Conservation (phyloP, 2,888 invertebrate species). For the Augiades crinisus region DNA sequence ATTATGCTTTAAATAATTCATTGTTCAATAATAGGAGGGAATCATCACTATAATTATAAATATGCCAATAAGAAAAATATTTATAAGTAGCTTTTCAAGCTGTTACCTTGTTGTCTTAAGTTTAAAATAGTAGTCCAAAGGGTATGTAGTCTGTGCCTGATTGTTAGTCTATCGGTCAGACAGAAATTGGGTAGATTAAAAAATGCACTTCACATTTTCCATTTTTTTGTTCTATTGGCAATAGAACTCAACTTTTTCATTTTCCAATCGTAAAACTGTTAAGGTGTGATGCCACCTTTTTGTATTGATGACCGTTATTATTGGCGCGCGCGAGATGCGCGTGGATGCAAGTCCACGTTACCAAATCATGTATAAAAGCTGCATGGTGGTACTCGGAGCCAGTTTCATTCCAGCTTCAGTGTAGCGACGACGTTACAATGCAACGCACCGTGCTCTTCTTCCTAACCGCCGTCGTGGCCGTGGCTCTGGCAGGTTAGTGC, state of each 20-base stretch:
- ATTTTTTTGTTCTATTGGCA: too few relatives aligned
- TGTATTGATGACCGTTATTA: slow-evolving; percentile 53
- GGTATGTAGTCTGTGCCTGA: too few relatives aligned
- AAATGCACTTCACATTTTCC: too few relatives aligned
- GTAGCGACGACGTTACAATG: slow-evolving; percentile 57
- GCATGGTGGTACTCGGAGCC: slow-evolving; percentile 47
- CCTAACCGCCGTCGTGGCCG: slow-evolving; percentile 58
- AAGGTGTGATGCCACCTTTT: slow-evolving; percentile 49
- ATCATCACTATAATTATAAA: too few relatives aligned
- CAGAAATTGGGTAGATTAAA: too few relatives aligned
- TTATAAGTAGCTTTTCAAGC: too few relatives aligned
- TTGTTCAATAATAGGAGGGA: too few relatives aligned
- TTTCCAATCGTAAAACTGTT: slow-evolving; percentile 3
- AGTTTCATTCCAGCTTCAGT: slow-evolving; percentile 57
- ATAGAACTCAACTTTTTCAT: background rate
- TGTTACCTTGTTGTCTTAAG: too few relatives aligned
- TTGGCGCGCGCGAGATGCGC: slow-evolving; percentile 48
- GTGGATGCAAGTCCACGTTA: slow-evolving; percentile 43
- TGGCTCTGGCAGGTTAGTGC: slow-evolving; percentile 76
- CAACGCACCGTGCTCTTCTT: slow-evolving; percentile 56
- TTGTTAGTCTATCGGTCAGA: too few relatives aligned
- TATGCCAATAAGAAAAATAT: too few relatives aligned
- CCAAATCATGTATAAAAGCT: slow-evolving; percentile 57
- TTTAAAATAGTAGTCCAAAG: too few relatives aligned
- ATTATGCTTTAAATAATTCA: too few relatives aligned